Conservation (phyloP, 1,140 invertebrate species). For the Apis laboriosa region DNA sequence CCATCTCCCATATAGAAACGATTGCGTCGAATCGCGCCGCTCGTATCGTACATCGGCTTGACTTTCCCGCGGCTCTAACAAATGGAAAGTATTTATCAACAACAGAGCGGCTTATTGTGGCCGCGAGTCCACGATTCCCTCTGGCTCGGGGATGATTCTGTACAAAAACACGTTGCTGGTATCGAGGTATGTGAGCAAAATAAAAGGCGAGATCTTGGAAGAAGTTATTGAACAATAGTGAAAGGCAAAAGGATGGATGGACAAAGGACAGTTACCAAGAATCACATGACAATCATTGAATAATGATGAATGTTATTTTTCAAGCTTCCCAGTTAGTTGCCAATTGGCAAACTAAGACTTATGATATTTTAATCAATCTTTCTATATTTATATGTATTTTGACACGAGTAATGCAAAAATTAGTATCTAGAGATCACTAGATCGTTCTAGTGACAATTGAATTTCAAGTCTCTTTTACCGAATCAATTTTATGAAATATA, state of each 20-base stretch:
- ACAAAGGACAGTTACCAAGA: conserved; percentile 21
- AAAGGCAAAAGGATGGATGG: conserved; percentile 18
- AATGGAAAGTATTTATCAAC: conserved; percentile 44
- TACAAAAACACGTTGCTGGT: conserved; percentile 10
- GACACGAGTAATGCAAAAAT: too few species aligned
- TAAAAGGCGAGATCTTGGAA: conserved; percentile 11
- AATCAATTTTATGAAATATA: too few species aligned
- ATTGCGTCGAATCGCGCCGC: neutral
- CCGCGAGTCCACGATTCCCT: neutral
- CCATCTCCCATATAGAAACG: conserved; percentile 7
- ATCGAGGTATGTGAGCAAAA: conserved; percentile 32
- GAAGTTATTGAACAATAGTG: conserved; percentile 17
- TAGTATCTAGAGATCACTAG: too few species aligned
- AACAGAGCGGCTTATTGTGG: neutral
- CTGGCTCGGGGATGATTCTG: neutral
- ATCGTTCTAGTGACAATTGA: too few species aligned
- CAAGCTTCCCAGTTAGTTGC: neutral
- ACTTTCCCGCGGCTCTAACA: conserved; percentile 37
- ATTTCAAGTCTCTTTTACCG: too few species aligned
- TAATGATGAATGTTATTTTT: neutral
- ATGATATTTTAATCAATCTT: too few species aligned
- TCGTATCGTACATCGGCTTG: conserved; percentile 8
- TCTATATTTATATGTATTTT: too few species aligned
- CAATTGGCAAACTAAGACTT: neutral
- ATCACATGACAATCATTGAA: neutral